Evolutionary conservation across 2,113 vertebrate species (phyloP).

Genomic region (Phodopus roborovskii): DNA sequence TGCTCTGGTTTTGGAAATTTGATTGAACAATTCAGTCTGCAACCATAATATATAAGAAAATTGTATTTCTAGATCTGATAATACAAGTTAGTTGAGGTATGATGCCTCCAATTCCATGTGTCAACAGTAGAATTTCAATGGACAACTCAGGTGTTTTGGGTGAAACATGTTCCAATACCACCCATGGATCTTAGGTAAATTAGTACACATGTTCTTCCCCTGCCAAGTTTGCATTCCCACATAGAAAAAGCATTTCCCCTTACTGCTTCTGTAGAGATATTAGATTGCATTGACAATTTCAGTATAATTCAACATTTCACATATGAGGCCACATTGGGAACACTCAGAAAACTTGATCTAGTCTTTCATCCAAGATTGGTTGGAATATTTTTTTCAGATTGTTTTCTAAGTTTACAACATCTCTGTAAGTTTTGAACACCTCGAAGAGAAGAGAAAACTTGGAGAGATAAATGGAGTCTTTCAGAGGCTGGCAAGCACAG

Average conservation of each 20-base stretch:
- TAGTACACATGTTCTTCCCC: neutral
- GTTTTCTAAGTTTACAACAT: constrained; percentile 10
- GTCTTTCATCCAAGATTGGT: neutral
- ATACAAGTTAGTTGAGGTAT: neutral
- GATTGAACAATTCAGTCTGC: neutral
- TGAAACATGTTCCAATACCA: neutral
- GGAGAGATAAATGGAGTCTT: neutral
- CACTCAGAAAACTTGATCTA: neutral
- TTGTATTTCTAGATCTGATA: neutral
- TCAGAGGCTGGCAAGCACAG: neutral
- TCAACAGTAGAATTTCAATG: neutral
- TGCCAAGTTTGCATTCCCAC: neutral
- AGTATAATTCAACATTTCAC: neutral
- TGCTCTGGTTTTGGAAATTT: neutral
- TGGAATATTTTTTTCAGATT: neutral
- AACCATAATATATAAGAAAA: neutral
- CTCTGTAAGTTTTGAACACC: neutral
- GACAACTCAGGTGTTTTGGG: neutral
- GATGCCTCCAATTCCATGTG: neutral
- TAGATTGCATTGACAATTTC: neutral
- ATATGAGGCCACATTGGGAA: neutral
- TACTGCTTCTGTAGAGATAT: neutral
- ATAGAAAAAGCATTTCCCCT: neutral
- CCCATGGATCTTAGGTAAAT: neutral
- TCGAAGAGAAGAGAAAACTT: neutral